Base-by-base conservation (phyloP, 2,113 vertebrate species). In the Pterophyllum scalare region DNA sequence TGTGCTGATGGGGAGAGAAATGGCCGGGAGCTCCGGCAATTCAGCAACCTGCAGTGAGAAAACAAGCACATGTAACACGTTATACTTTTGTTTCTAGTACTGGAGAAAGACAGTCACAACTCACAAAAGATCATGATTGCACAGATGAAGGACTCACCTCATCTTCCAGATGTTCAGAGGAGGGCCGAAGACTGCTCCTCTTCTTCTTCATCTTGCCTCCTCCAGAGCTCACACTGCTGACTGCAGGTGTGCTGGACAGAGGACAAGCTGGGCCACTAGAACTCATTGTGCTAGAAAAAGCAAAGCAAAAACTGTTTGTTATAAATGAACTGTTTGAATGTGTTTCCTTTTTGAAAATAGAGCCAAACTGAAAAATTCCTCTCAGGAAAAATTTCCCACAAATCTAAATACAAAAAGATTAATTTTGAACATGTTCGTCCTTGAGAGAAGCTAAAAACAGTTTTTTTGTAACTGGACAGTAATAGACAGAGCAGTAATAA, bases 171-270 rank as follows among this genome's bases (percentile, higher is more conserved):
- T 89, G 92, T 93, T 97, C 97, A 79, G 95, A 90, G 57, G 95
- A 85, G 79, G 95, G 94, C 35, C 96, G 89, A 40, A 90, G 89
- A 9, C 92, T 90, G 38, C 89, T 95, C 89, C 96, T 96, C 74
- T 96, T 97, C 84, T 97, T 94, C 91, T 96, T 97, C 96, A 99
- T 99, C 92, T 99, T 99, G 74, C 98, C 97, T 9, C 95, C 96
- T 92, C 96, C 96, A 64, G 94, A 94, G 89, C 91, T 89, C n/a
- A 96, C 64, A 14, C 96, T 95, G 13, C 96, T 97, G 87, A 96
- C 91, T 83, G 96, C 95, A 87, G 97, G 97, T 79, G 96, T 94
- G 91, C 96, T 92, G 54, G 96, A 96, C 91, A n/a, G n/a, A n/a
- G n/a, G n/a, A n/a, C n/a, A n/a, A n/a, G n/a, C n/a, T n/a, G n/a